These are phyloP conservation scores for Hyppa rectilinea DNA, from an alignment of 2,888 invertebrate genomes.

Conservation along the genomic window DNA sequence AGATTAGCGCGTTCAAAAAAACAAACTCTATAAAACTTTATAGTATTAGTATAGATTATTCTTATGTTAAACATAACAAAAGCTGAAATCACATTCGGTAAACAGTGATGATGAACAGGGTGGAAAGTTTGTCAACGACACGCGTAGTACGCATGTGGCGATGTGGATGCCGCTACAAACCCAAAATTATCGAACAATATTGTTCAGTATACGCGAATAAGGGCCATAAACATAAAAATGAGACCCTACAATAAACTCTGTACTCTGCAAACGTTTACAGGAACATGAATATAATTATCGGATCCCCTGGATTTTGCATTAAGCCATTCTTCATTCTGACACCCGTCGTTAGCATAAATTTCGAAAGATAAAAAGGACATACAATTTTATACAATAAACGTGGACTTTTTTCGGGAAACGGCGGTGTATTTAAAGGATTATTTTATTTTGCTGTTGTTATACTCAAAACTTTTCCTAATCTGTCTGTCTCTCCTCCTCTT, in stretches of 20 bases:
- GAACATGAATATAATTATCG: constrained; percentile 65
- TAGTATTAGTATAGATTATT: no score
- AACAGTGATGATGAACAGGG: no score
- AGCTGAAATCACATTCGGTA: background rate
- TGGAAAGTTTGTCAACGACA: no score
- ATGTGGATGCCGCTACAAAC: no score
- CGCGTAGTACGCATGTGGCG: no score
- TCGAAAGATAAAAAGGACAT: constrained; percentile 60
- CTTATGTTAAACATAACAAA: background rate
- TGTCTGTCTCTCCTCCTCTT: background rate
- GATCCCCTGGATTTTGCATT: constrained; percentile 59
- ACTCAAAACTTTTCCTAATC: constrained; percentile 4
- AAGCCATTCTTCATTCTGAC: constrained; percentile 62
- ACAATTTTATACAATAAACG: constrained; percentile 58
- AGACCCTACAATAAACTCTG: constrained; percentile 19
- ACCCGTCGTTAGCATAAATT: constrained; percentile 67
- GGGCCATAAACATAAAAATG: constrained; percentile 19
- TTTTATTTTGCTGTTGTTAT: constrained; percentile 15
- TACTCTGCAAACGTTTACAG: constrained; percentile 52
- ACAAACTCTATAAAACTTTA: no score
- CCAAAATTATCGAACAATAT: background rate
- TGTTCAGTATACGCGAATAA: background rate
- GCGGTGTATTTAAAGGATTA: constrained; percentile 44
- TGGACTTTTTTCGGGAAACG: constrained; percentile 37
- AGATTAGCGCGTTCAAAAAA: no score